phyloP scores from a whole-genome alignment of 2,113 vertebrate genomes.

The Amblyopsis rosae region DNA sequence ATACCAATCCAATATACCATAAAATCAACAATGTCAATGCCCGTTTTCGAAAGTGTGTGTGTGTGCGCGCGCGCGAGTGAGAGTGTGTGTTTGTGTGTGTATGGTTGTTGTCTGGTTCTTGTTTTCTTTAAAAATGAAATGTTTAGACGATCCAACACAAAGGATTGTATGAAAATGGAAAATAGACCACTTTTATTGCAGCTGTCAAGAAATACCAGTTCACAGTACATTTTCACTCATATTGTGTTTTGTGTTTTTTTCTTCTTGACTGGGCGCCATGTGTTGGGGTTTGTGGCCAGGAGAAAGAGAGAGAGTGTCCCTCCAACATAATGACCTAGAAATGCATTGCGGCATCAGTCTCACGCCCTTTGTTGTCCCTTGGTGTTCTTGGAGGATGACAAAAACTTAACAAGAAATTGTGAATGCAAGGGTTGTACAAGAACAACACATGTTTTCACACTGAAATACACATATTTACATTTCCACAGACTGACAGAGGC shows the following conservation, averaged over 20 bases:
- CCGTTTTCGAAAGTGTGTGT: too few species aligned
- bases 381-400: constrained; percentile 42
- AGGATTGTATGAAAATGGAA: constrained; percentile 43
- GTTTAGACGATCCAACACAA: background rate
- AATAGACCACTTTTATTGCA: constrained; percentile 66
- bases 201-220: constrained; percentile 47
- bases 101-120: background rate
- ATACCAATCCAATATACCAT: too few species aligned
- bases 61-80: too few species aligned
- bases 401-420: constrained; percentile 15
- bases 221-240: constrained; percentile 38
- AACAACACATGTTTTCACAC: constrained; percentile 44
- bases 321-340: constrained; percentile 30
- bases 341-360: constrained; percentile 18
- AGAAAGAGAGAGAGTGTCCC: constrained; percentile 32
- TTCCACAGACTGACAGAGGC: constrained; percentile 59
- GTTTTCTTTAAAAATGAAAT: background rate
- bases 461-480: constrained; percentile 52
- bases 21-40: too few species aligned
- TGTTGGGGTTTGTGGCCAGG: constrained; percentile 29
- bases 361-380: constrained; percentile 22
- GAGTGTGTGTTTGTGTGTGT: background rate
- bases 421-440: constrained; percentile 19
- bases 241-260: constrained; percentile 22
- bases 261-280: constrained; percentile 29